A percentile compares a stretch with the other conserved stretches of the same genome.
phyloP scores from a whole-genome alignment of 2,888 invertebrate genomes.

The Papilio protenor region DNA sequence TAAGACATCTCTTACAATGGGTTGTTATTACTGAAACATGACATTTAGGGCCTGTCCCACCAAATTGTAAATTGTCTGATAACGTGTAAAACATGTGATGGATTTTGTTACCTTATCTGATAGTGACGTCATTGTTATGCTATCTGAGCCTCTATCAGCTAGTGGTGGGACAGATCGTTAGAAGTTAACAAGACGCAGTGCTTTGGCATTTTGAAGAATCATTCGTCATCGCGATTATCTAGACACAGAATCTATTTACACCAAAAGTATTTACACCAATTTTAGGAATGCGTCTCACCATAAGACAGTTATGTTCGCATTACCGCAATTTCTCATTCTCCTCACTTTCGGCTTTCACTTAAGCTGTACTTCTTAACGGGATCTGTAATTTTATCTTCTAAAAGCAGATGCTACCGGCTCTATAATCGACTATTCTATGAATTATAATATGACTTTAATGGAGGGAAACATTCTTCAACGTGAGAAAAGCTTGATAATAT shows the following conservation, averaged over 20 bases:
- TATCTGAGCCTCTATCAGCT: too few species aligned
- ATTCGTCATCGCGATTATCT: neutral
- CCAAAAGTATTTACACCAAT: slow-evolving; percentile 1
- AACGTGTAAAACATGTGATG: too few species aligned
- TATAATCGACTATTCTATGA: slow-evolving; percentile 15
- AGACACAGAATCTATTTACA: neutral
- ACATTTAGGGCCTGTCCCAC: neutral
- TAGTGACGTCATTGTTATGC: too few species aligned
- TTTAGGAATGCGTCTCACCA: slow-evolving; percentile 25
- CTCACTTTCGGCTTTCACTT: slow-evolving; percentile 25
- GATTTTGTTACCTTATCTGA: too few species aligned
- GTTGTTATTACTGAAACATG: neutral
- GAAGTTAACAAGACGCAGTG: neutral
- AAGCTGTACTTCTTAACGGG: slow-evolving; percentile 23
- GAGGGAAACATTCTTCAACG: slow-evolving; percentile 6
- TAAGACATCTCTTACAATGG: too few species aligned
- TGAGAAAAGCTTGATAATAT: neutral
- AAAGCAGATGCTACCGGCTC: slow-evolving; percentile 18
- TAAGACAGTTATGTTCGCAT: slow-evolving; percentile 25
- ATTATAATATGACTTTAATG: slow-evolving; percentile 19
- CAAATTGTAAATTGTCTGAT: too few species aligned
- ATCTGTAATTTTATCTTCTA: slow-evolving; percentile 23
- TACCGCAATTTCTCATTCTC: slow-evolving; percentile 26
- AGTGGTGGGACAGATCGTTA: neutral
- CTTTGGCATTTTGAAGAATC: neutral